These are phyloP conservation scores for Euzetes globulus DNA, from an alignment of 2,888 invertebrate genomes.

Conservation along the genomic window DNA sequence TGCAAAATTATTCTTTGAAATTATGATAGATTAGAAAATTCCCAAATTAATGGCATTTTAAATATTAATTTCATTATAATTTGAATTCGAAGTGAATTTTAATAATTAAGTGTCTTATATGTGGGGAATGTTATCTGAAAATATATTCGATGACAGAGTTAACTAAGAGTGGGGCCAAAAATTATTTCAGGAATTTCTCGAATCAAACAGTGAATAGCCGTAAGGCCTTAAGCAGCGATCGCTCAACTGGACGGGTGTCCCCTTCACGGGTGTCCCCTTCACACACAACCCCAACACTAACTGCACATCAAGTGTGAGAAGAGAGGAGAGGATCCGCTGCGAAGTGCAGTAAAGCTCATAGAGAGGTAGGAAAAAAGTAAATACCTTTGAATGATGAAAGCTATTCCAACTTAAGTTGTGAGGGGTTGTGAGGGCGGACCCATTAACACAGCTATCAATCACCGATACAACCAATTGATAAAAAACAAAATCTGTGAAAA, in stretches of 20 bases:
- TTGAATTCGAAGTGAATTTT: not conserved
- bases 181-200: not conserved
- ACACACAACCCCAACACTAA: not conserved
- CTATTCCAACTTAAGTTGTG: conserved; percentile 13
- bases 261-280: not conserved
- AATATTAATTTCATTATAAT: no score
- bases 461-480: conserved; percentile 29
- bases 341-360: no score
- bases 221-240: conserved; percentile 3
- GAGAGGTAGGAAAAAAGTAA: not conserved
- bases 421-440: conserved; percentile 23
- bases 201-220: conserved; percentile 5
- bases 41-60: no score
- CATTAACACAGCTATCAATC: conserved; percentile 30
- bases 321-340: not conserved
- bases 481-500: not conserved
- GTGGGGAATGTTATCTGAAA: not conserved
- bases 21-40: no score
- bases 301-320: not conserved
- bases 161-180: not conserved
- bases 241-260: conserved; percentile 14
- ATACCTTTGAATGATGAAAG: conserved; percentile 28
- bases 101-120: not conserved
- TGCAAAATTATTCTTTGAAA: no score
- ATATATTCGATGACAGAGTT: conserved; percentile 11